These are phyloP conservation scores for Amphipoea oculea DNA, from an alignment of 2,888 invertebrate genomes.

Conservation along the genomic window DNA sequence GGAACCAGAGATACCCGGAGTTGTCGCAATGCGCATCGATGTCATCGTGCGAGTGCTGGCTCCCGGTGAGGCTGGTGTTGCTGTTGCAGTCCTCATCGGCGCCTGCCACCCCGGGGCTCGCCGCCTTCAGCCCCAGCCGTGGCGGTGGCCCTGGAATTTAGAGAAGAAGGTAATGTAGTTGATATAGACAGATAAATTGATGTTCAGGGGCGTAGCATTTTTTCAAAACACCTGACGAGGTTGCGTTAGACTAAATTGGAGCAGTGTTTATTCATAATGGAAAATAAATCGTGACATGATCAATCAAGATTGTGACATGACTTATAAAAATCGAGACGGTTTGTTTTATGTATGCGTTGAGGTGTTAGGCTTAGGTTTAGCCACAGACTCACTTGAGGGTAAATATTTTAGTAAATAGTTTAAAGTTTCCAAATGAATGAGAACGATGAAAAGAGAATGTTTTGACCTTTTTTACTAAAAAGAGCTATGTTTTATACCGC, in stretches of 20 bases:
- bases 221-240: background rate
- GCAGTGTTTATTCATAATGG: background rate
- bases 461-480: no score
- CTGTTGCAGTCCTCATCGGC: slow-evolving; percentile 89
- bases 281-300: background rate
- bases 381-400: background rate
- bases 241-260: background rate
- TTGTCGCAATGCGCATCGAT: slow-evolving; percentile 92
- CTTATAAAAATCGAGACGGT: background rate
- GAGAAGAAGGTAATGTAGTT: slow-evolving; percentile 2
- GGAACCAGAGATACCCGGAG: slow-evolving; percentile 97
- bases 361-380: background rate
- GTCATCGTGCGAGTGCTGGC: slow-evolving; percentile 88
- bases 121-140: slow-evolving; percentile 89
- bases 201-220: background rate
- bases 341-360: background rate
- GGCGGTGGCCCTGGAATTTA: slow-evolving; percentile 89
- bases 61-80: slow-evolving; percentile 89
- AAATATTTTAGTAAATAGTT: background rate
- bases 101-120: slow-evolving; percentile 86
- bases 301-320: background rate
- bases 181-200: background rate
- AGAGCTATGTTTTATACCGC: no score
- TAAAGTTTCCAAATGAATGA: background rate
- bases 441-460: background rate